Conservation (phyloP, 2,797 vertebrate genomes). For the Pteronotus mesoamericanus region DNA sequence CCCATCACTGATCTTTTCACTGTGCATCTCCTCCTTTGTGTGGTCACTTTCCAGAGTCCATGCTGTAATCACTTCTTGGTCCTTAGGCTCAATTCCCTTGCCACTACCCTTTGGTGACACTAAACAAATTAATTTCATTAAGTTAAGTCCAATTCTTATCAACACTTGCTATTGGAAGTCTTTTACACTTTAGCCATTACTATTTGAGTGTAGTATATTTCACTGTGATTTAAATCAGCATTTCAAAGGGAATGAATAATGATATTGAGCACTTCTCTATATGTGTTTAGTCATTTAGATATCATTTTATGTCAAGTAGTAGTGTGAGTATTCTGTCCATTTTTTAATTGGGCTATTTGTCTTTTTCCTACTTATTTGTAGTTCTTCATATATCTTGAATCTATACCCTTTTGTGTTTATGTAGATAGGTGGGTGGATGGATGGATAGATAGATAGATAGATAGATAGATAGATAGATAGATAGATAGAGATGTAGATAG, state of each 20-base stretch:
- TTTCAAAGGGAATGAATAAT: background rate
- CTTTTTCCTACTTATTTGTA: background rate
- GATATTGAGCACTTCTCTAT: background rate
- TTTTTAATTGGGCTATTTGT: background rate
- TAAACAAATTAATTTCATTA: background rate
- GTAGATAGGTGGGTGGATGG: too few species aligned
- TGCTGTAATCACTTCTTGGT: rapidly evolving
- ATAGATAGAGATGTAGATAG: background rate
- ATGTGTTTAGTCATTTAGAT: background rate
- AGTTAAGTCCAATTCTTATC: background rate
- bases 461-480: background rate
- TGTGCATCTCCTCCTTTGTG: rapidly evolving
- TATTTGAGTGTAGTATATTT: background rate
- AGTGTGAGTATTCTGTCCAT: background rate
- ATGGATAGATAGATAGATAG: background rate
- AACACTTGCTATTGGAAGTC: background rate
- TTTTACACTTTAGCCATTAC: background rate
- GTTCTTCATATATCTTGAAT: background rate
- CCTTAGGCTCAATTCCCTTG: background rate
- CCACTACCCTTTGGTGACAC: background rate
- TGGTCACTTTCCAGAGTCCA: background rate
- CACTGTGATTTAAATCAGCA: background rate
- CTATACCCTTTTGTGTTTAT: background rate
- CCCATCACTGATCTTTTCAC: background rate
- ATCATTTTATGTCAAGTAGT: background rate